Conservation (phyloP, 2,797 vertebrate genomes). For the Philypnodon macrostomus region DNA sequence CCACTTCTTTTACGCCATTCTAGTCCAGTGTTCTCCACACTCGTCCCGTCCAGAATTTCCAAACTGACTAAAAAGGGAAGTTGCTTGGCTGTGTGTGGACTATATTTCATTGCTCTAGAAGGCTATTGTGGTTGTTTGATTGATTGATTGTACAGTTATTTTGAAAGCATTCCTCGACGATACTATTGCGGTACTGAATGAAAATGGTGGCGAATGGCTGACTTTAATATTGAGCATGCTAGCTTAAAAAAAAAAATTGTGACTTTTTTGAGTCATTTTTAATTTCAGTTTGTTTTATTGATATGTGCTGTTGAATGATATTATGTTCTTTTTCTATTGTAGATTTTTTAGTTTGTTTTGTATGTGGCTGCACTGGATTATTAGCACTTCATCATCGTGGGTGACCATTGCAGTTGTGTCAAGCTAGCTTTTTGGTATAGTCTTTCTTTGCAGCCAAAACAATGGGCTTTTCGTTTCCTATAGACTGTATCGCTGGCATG, state of each 20-base stretch:
- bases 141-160: constrained; percentile 54
- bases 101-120: constrained; percentile 25
- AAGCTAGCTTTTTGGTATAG: constrained; percentile 57
- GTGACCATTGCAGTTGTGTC: constrained; percentile 49
- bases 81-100: constrained; percentile 25
- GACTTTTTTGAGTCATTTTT: constrained; percentile 34
- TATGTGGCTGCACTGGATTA: constrained; percentile 58
- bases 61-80: constrained; percentile 34
- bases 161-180: constrained; percentile 24
- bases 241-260: constrained; percentile 47
- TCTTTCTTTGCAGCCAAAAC: constrained; percentile 15
- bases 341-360: constrained; percentile 62
- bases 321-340: constrained; percentile 50
- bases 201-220: constrained; percentile 42
- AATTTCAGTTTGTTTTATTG: constrained; percentile 24
- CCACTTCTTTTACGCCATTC: constrained; percentile 8
- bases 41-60: constrained; percentile 31
- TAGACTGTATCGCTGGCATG: constrained; percentile 67
- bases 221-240: constrained; percentile 48
- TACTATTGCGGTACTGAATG: background rate
- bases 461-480: constrained; percentile 40
- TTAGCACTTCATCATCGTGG: constrained; percentile 49
- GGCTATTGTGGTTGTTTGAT: constrained; percentile 17
- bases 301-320: constrained; percentile 42
- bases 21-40: constrained; percentile 34